These are phyloP conservation scores for Conus betulinus DNA, from an alignment of 1,140 invertebrate species.

Conservation along the genomic window DNA sequence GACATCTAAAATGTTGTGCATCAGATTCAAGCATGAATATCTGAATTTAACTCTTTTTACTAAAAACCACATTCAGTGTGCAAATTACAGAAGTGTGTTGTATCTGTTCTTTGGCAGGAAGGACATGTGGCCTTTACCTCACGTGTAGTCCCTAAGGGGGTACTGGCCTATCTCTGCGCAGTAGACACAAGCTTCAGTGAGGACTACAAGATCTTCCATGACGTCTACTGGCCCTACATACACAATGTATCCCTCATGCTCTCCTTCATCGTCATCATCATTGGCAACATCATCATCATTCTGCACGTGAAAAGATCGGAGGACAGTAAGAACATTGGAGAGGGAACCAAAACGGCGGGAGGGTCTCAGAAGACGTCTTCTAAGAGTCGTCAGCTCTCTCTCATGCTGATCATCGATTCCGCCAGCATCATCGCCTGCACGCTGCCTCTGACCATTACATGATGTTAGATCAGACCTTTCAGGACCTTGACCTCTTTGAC, in stretches of 20 bases:
- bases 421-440: constrained; percentile 59
- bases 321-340: constrained; percentile 29
- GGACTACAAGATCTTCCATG: constrained; percentile 44
- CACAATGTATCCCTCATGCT: constrained; percentile 61
- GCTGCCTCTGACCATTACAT: constrained; percentile 57
- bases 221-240: constrained; percentile 57
- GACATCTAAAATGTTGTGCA: no score
- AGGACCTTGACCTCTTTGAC: constrained; percentile 28
- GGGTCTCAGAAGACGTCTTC: constrained; percentile 15
- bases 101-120: constrained; percentile 11
- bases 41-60: no score
- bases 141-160: constrained; percentile 41
- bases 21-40: no score
- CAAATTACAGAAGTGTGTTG: neutral
- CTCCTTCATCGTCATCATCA: constrained; percentile 56
- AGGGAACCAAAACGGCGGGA: neutral
- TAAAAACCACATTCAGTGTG: no score
- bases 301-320: constrained; percentile 49
- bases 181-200: constrained; percentile 47
- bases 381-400: constrained; percentile 51
- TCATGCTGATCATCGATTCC: constrained; percentile 64
- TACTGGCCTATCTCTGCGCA: constrained; percentile 53
- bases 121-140: constrained; percentile 55
- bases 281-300: constrained; percentile 68
- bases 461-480: constrained; percentile 39